Percentiles rank a stretch among this genome's conserved stretches.
These are phyloP conservation scores for Capitulum mitella DNA, from an alignment of 2,888 invertebrate species.

Conservation along the genomic window DNA sequence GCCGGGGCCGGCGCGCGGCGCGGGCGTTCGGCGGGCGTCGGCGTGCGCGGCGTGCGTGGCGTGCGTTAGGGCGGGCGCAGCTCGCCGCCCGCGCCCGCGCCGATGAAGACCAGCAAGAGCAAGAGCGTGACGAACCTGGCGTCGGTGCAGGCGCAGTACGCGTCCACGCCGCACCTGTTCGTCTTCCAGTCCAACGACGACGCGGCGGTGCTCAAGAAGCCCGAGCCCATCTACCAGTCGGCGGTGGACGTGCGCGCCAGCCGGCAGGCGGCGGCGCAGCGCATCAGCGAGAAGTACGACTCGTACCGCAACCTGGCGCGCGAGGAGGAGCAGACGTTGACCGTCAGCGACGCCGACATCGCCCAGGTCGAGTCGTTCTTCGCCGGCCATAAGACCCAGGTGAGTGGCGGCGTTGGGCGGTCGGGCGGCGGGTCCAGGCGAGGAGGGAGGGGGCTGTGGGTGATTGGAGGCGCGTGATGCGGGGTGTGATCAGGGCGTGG, in stretches of 20 bases:
- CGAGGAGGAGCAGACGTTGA: slow-evolving; percentile 32
- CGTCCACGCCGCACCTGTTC: slow-evolving; percentile 37
- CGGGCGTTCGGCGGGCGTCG: not conserved
- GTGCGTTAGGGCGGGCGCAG: not conserved
- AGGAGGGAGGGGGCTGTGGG: too few species aligned
- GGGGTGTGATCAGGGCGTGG: too few species aligned
- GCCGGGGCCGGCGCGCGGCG: not conserved
- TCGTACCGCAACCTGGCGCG: slow-evolving; percentile 32
- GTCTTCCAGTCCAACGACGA: slow-evolving; percentile 36
- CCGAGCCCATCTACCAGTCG: slow-evolving; percentile 36
- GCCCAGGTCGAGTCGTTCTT: slow-evolving; percentile 65
- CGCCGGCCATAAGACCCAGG: slow-evolving; percentile 66
- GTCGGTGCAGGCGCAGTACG: slow-evolving; percentile 32
- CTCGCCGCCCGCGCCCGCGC: not conserved
- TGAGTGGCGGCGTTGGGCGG: slow-evolving; percentile 45
- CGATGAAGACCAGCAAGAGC: slow-evolving; percentile 3
- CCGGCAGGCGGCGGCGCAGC: slow-evolving; percentile 32
- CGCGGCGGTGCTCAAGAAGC: slow-evolving; percentile 26
- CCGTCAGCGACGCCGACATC: slow-evolving; percentile 56
- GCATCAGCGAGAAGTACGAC: slow-evolving; percentile 36
- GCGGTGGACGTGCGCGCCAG: slow-evolving; percentile 34
- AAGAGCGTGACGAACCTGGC: slow-evolving; percentile 31
- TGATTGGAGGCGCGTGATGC: too few species aligned
- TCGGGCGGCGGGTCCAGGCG: too few species aligned
- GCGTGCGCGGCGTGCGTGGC: not conserved